Conservation (phyloP, 1,140 invertebrate species). For the Probaryconus sp. region DNA sequence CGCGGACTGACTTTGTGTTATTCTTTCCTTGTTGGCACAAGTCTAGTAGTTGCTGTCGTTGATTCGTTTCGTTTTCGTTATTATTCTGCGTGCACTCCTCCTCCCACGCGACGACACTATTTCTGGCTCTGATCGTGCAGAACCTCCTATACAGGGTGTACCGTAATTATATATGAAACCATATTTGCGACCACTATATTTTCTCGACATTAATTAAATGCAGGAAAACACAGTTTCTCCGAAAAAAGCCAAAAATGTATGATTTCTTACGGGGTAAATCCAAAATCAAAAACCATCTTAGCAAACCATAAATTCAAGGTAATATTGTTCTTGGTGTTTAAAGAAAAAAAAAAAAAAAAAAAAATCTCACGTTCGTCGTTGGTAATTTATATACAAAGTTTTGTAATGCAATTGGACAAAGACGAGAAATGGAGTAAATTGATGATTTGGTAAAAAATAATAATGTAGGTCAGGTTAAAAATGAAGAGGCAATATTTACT, state of each 20-base stretch:
- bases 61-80: constrained; percentile 40
- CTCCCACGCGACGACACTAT: constrained; percentile 75
- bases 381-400: constrained; percentile 12
- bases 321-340: too few relatives aligned
- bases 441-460: constrained; percentile 17
- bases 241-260: too few relatives aligned
- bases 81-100: constrained; percentile 67
- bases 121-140: constrained; percentile 69
- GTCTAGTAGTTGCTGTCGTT: constrained; percentile 19
- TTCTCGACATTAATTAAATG: too few relatives aligned
- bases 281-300: too few relatives aligned
- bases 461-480: constrained; percentile 16
- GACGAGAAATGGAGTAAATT: too few relatives aligned
- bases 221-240: too few relatives aligned
- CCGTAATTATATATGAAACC: constrained; percentile 26
- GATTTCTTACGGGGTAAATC: too few relatives aligned
- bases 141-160: constrained; percentile 43
- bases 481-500: constrained; percentile 25
- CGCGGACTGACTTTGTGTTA: too few relatives aligned
- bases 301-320: too few relatives aligned
- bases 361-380: too few relatives aligned
- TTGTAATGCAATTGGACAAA: too few relatives aligned
- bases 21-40: constrained; percentile 1
- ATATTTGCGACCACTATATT: neutral
- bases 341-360: too few relatives aligned